Evolutionary conservation across 2,888 invertebrate species (phyloP).

Genomic region (Lutraria lutraria): DNA sequence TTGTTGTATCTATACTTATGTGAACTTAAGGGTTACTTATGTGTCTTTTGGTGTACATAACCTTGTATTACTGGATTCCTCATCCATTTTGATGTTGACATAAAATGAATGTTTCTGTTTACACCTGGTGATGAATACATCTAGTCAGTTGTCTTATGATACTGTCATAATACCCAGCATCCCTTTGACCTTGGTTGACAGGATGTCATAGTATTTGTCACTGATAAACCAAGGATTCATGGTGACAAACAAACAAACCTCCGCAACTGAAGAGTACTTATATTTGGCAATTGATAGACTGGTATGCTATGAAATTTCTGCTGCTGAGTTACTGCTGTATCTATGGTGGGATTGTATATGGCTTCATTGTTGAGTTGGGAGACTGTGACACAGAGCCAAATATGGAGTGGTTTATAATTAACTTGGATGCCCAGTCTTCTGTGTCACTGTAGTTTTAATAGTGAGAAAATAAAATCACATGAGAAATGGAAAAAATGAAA

Average conservation of each 20-base stretch:
- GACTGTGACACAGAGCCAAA: neutral
- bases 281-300: neutral
- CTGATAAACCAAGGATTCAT: slow-evolving; percentile 43
- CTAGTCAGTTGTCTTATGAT: slow-evolving; percentile 13
- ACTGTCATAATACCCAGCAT: slow-evolving; percentile 47
- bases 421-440: neutral
- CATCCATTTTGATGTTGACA: slow-evolving; percentile 43
- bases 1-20: neutral
- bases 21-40: neutral
- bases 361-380: slow-evolving; percentile 9
- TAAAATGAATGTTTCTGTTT: slow-evolving; percentile 44
- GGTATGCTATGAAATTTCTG: slow-evolving; percentile 22
- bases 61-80: neutral
- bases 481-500: too few relatives aligned
- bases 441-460: too few relatives aligned
- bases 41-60: neutral
- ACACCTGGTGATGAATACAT: slow-evolving; percentile 49
- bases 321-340: slow-evolving; percentile 38
- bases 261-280: slow-evolving; percentile 40
- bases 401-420: neutral
- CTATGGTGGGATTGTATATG: neutral
- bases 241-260: slow-evolving; percentile 49
- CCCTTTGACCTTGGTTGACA: slow-evolving; percentile 45
- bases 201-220: slow-evolving; percentile 36
- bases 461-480: too few relatives aligned